Evolutionary conservation across 2,888 invertebrate species (phyloP).

Genomic region (Ptilodon capucinus): DNA sequence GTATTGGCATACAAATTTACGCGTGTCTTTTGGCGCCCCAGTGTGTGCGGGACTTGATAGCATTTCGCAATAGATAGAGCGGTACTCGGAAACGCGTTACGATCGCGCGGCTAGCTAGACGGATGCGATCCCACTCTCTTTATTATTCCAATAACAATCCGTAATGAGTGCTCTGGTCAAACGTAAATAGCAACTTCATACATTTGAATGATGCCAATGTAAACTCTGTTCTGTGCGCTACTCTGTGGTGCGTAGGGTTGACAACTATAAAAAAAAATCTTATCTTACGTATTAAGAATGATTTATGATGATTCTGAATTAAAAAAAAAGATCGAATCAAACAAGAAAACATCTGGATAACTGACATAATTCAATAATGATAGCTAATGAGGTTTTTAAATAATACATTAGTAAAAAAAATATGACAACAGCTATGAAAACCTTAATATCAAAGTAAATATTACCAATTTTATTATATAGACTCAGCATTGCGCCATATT

Average conservation of each 20-base stretch:
- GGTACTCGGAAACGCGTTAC: slow-evolving; percentile 72
- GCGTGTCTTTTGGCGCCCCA: no score
- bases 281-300: slow-evolving; percentile 1
- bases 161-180: slow-evolving; percentile 81
- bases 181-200: slow-evolving; percentile 82
- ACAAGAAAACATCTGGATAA: no score
- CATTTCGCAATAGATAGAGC: slow-evolving; percentile 70
- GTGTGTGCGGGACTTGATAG: no score
- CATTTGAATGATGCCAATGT: slow-evolving; percentile 80
- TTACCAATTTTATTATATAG: no score
- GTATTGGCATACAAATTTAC: no score
- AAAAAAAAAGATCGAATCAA: no score
- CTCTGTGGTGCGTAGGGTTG: slow-evolving; percentile 65
- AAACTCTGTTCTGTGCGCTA: slow-evolving; percentile 71
- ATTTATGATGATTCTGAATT: not conserved
- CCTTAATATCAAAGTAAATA: no score
- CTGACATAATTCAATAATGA: no score
- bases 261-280: slow-evolving; percentile 18
- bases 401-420: no score
- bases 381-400: no score
- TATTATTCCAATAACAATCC: slow-evolving; percentile 83
- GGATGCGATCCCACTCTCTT: slow-evolving; percentile 75
- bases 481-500: no score
- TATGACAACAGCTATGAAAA: no score
- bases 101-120: slow-evolving; percentile 65